Conservation (phyloP, 1,140 invertebrate species). For the Drosophila aff. region DNA sequence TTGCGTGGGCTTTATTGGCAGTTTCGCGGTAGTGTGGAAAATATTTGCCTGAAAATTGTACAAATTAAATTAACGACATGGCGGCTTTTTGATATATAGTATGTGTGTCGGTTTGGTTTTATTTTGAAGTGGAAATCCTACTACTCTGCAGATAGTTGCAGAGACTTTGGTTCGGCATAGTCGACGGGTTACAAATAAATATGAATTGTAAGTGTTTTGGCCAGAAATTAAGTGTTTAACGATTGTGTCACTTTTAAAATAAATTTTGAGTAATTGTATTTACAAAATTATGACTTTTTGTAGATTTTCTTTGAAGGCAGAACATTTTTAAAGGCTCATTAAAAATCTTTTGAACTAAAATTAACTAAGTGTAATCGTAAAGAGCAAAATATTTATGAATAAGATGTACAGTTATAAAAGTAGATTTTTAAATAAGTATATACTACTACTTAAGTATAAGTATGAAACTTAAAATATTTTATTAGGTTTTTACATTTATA, state of each 20-base stretch:
- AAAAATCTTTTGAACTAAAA: conserved; percentile 3
- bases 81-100: conserved; percentile 57
- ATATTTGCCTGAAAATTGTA: conserved; percentile 81
- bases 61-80: conserved; percentile 83
- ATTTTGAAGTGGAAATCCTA: not conserved
- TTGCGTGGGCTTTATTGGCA: conserved; percentile 82
- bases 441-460: no score
- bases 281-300: not conserved
- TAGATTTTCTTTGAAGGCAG: not conserved
- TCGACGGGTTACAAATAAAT: not conserved
- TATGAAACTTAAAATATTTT: no score
- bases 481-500: no score
- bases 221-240: conserved; percentile 7
- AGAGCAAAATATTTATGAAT: not conserved
- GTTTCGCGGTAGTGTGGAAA: conserved; percentile 76
- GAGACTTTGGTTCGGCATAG: not conserved
- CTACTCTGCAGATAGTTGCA: conserved; percentile 1
- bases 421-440: no score
- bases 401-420: not conserved
- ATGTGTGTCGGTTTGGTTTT: not conserved
- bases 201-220: not conserved
- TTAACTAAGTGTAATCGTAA: not conserved
- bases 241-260: conserved; percentile 9
- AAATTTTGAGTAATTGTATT: conserved; percentile 1
- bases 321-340: not conserved